Evolutionary conservation across 2,797 vertebrate genomes (phyloP).

Genomic region (Enteromius viviparus): DNA sequence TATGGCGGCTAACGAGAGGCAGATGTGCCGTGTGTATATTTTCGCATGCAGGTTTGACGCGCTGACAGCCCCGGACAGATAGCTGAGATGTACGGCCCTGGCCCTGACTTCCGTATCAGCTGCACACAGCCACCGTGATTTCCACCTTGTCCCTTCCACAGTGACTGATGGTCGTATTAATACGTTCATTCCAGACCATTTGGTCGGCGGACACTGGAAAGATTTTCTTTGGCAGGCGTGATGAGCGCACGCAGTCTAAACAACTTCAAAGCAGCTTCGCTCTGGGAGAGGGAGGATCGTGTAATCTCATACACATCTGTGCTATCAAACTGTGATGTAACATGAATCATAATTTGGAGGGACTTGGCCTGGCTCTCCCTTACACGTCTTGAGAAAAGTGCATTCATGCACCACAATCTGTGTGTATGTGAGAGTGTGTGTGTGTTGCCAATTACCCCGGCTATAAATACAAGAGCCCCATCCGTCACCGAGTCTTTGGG

Average conservation of each 20-base stretch:
- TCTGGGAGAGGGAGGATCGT: conserved; percentile 46
- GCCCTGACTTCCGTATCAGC: conserved; percentile 69
- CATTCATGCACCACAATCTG: conserved; percentile 51
- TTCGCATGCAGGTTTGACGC: conserved; percentile 80
- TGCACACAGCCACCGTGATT: conserved; percentile 75
- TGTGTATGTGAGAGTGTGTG: conserved; percentile 75
- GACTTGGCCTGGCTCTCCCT: conserved; percentile 38
- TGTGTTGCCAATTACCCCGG: conserved; percentile 99
- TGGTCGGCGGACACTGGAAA: conserved; percentile 19
- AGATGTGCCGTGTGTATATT: conserved; percentile 85
- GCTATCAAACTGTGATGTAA: conserved; percentile 57
- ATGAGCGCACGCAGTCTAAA: conserved; percentile 40
- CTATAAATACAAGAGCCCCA: conserved; percentile 96
- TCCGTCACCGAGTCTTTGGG: conserved; percentile 98
- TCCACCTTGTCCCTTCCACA: conserved; percentile 15
- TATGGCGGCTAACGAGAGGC: conserved; percentile 86
- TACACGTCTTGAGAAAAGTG: conserved; percentile 46
- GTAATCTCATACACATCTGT: conserved; percentile 44
- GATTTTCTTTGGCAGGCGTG: conserved; percentile 49
- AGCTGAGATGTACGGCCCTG: conserved; percentile 73
- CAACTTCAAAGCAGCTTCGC: conserved; percentile 48
- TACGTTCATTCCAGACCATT: conserved; percentile 39
- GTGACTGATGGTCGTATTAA: conserved; percentile 49
- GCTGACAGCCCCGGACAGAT: conserved; percentile 78
- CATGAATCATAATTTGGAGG: conserved; percentile 59